Conservation (phyloP, 2,797 vertebrate genomes). For the Anas acuta region DNA sequence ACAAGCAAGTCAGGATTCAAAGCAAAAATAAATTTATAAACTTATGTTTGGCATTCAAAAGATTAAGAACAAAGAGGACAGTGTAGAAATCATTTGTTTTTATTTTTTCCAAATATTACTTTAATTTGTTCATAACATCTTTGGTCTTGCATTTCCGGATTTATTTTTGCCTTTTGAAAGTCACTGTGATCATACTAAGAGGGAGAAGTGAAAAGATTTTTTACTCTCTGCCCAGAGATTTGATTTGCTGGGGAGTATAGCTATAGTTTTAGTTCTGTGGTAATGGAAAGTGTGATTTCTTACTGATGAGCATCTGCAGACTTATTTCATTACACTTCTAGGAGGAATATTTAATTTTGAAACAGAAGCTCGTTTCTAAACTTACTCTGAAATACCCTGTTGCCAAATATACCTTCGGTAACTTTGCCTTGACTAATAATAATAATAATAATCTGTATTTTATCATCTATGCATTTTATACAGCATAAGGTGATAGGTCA, state of each 20-base stretch:
- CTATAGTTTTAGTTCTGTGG: neutral
- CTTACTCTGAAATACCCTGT: neutral
- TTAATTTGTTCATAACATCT: neutral
- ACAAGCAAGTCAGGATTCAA: neutral
- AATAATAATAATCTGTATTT: neutral
- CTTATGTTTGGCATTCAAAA: neutral
- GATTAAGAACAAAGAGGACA: neutral
- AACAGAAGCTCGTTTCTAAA: neutral
- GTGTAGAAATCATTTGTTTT: neutral
- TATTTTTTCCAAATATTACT: fast-evolving
- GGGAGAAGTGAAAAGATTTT: neutral
- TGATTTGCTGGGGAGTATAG: neutral
- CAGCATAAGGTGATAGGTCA: neutral
- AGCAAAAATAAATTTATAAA: neutral
- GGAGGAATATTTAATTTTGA: neutral
- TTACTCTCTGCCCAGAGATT: neutral
- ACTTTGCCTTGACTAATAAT: neutral
- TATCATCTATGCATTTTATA: neutral
- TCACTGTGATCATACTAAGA: neutral
- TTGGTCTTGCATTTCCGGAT: neutral
- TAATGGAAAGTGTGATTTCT: slow-evolving; percentile 3
- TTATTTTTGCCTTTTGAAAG: neutral
- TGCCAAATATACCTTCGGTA: neutral
- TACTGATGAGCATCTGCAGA: neutral
- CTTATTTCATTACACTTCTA: neutral